A percentile compares a stretch with the other conserved stretches of the same genome.
These are phyloP conservation scores for Ichneumoninae sp. DNA, from an alignment of 2,888 invertebrate species.

Conservation along the genomic window DNA sequence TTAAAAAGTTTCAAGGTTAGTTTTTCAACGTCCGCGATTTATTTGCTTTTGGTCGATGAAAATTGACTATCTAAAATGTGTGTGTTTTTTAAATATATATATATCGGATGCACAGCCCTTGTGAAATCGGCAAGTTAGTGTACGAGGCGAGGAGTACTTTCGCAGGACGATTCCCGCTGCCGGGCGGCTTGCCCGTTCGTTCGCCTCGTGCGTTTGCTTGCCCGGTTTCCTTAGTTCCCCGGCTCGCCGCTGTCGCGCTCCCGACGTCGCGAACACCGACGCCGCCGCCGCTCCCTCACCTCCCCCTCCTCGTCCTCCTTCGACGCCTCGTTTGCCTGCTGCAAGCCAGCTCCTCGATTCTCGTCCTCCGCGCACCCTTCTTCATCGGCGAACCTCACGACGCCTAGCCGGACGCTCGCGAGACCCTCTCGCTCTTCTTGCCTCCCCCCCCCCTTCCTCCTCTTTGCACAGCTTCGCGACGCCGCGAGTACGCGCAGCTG, in stretches of 20 bases:
- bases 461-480: conserved; percentile 18
- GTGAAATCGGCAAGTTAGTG: not conserved
- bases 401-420: conserved; percentile 37
- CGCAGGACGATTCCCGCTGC: conserved; percentile 15
- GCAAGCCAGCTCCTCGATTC: conserved; percentile 43
- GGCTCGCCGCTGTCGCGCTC: conserved; percentile 38
- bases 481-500: conserved; percentile 57
- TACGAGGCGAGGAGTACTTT: not conserved
- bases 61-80: not conserved
- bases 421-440: conserved; percentile 28
- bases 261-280: conserved; percentile 3
- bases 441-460: not conserved
- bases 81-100: not conserved
- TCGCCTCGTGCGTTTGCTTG: conserved; percentile 18
- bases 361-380: conserved; percentile 40
- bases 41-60: not conserved
- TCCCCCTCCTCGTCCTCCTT: conserved; percentile 11
- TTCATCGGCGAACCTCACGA: conserved; percentile 34
- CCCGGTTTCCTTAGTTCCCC: conserved; percentile 36
- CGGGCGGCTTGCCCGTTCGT: conserved; percentile 24
- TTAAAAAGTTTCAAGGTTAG: too few species aligned
- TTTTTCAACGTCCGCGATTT: too few species aligned
- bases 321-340: conserved; percentile 17
- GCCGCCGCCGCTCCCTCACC: conserved; percentile 7
- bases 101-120: not conserved